Evolutionary conservation across 2,113 vertebrate genomes (phyloP), one percentile per base, ranked within the genome.

Genomic region (Cinclus cinclus): DNA sequence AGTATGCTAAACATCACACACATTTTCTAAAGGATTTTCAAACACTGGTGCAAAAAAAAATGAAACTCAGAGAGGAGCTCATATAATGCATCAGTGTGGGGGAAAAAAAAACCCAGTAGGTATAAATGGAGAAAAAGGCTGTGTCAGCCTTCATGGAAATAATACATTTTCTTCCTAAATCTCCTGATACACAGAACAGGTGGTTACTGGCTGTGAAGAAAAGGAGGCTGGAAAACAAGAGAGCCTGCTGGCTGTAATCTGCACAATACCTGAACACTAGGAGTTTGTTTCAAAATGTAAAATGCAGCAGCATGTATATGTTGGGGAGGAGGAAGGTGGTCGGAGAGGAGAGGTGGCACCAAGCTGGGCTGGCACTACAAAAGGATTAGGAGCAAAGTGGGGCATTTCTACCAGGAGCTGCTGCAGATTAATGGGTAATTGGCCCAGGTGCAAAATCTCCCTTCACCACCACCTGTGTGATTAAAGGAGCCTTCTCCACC

Each of bases 1-100:
- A 63, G 46, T 47, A 52, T 49, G 56, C 68, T 94, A 92, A 97
- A 96, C 92, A 97, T 76, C 94, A 85, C 46, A 74, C 82, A 30
- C 14, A 5, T 76, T 91, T 95, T 79, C 71, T 73, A 68, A 75
- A 91, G 64, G 53, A 62, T 90, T 71, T 93, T 94, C 94, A 90
- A 91, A 94, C 50, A 65, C 33, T 31, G 42, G 39, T 95, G 87
- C 86, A 17, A 80, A 89, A 89, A 37, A 93, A 93, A 86, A 79
- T 58, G 58, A 79, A 95, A 83, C 59, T 24, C 33, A 62, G 67
- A 87, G 46, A 87, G 55, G 11, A 91, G 70, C 31, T 95, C 42
- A 30, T 83, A 55, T 50, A 92, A 69, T 59, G 60, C 20, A 73
- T n/a, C 12, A 8, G 46, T 7, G 35, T 6, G 35, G 59, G 5